These are phyloP conservation scores for Macrotis lagotis DNA, from an alignment of 2,113 vertebrate species.

Conservation along the genomic window DNA sequence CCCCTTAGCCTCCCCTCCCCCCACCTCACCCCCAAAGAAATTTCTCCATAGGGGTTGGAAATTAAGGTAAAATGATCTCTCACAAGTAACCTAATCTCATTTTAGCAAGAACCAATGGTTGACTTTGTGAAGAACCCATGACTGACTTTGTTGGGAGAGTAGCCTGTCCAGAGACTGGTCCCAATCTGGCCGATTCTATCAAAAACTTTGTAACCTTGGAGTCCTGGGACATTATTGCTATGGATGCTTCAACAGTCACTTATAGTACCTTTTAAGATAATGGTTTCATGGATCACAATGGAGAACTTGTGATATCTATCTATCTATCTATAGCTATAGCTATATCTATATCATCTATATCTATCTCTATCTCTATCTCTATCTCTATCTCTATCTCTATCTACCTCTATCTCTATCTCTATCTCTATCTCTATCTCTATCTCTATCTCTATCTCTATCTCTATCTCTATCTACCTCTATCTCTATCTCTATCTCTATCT, in stretches of 20 bases:
- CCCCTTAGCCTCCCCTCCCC: too few species aligned
- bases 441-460: too few species aligned
- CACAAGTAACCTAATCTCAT: background rate
- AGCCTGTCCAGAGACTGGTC: background rate
- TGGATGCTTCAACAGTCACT: background rate
- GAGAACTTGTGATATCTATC: background rate
- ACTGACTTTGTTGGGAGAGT: background rate
- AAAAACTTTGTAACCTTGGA: background rate
- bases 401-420: too few species aligned
- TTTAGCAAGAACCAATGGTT: background rate
- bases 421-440: too few species aligned
- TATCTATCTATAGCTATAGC: too few species aligned
- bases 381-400: too few species aligned
- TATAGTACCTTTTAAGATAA: background rate
- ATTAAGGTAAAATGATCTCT: background rate
- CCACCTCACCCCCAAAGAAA: background rate
- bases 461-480: too few species aligned
- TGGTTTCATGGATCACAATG: background rate
- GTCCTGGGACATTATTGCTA: conserved; percentile 18
- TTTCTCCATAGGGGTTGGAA: background rate
- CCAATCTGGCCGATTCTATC: background rate
- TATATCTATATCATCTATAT: too few species aligned
- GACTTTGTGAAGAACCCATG: background rate
- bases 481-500: too few species aligned
- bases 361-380: too few species aligned